Base-by-base conservation (phyloP, 1,140 invertebrate genomes). In the Diuraphis noxia region DNA sequence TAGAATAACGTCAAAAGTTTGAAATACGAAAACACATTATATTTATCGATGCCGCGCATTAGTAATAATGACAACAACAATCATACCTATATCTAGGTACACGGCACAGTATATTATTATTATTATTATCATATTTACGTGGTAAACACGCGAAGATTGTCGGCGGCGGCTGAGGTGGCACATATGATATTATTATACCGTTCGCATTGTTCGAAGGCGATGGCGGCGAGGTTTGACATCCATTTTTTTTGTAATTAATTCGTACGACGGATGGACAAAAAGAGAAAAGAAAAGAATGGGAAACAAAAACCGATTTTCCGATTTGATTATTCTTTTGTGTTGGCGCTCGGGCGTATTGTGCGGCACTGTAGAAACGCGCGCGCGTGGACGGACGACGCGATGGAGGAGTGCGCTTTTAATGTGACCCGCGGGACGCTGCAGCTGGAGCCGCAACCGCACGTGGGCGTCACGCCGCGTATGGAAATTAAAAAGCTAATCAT, bases 401-500 rank as follows among this genome's bases (percentile, higher is more conserved):
- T 72, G 56, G 56, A 72, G 30, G 56, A 72, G 56, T 72, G 30
- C n/a, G 30, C 56, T 72, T n/a, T n/a, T 72, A 17, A n/a, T 72
- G 56, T 34, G 56, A 72, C 40, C 86, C 30, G 46, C 86, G 86
- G 86, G 86, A 88, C 49, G 86, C 86, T 88, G 52, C 23, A 25
- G 49, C 34, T 88, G 52, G 34, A 25, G 49, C 34, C 38, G 36
- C 30, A 30, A 38, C 86, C n/a, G 25, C 41, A 63, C 52, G 87
- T 88, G 87, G 87, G 87, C 87, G 87, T 88, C 87, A 88, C 87
- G 56, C 38, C 56, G 56, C 36, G 87, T 41, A 41, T 38, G 56
- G 52, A 88, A 88, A 88, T 88, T 72, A 72, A 88, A 88, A 88
- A 88, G 38, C 86, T 23, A 88, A 46, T 52, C 49, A 49, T 46